Percentiles rank a stretch among this genome's conserved stretches.
Conservation (phyloP, 2,797 vertebrate genomes). For the Sebastes glaucus region DNA sequence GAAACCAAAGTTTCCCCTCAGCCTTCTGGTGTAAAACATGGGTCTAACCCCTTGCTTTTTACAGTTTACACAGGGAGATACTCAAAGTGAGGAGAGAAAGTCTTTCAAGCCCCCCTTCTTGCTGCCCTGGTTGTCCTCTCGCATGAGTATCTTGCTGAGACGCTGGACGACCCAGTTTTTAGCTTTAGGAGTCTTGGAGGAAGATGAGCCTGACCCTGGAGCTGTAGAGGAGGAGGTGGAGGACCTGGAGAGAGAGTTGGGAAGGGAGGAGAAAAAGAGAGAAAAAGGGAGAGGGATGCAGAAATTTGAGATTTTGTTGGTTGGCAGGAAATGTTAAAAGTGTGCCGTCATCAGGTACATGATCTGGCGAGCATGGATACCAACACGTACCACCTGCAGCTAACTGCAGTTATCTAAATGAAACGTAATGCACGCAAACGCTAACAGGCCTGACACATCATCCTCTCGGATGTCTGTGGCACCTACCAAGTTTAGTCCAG, state of each 20-base stretch:
- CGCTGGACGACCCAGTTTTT: slow-evolving; percentile 88
- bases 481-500: slow-evolving; percentile 8
- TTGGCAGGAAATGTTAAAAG: slow-evolving; percentile 30
- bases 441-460: slow-evolving; percentile 2
- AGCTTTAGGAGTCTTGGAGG: slow-evolving; percentile 79
- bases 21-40: slow-evolving; percentile 24
- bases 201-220: slow-evolving; percentile 64
- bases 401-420: neutral
- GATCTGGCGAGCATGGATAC: slow-evolving; percentile 1
- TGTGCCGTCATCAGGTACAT: slow-evolving; percentile 18
- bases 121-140: slow-evolving; percentile 82
- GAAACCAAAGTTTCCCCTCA: slow-evolving; percentile 30
- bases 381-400: neutral
- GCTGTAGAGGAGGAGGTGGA: slow-evolving; percentile 55
- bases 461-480: slow-evolving; percentile 3
- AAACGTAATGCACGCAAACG: slow-evolving; percentile 24
- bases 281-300: neutral
- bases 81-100: slow-evolving; percentile 91
- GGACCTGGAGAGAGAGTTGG: slow-evolving; percentile 71
- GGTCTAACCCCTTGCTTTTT: slow-evolving; percentile 8
- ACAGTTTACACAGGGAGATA: neutral
- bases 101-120: slow-evolving; percentile 88
- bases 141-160: slow-evolving; percentile 89
- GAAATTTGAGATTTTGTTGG: slow-evolving; percentile 39
- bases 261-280: neutral